Base-by-base conservation (phyloP, 2,113 vertebrate species). In the Carassius gibelio region DNA sequence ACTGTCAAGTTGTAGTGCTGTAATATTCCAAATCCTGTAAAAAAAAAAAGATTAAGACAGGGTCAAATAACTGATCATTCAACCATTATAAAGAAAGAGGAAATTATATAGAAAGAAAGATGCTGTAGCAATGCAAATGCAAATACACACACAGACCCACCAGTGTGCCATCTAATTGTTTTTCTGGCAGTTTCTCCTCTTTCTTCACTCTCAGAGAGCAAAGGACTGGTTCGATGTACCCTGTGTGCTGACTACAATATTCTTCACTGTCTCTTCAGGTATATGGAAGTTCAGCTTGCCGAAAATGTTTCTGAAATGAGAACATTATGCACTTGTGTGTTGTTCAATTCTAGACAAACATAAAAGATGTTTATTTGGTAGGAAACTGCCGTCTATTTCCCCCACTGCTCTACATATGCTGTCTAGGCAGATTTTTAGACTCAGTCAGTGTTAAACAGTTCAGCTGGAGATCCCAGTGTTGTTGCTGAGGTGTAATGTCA, bases 251-350 rank as follows among this genome's bases (percentile, higher is more conserved):
- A 92, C 83, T 19, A 89, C 90, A 61, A 96, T 94, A 89, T 85
- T 94, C 76, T 75, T 91, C 74, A 95, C 85, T 3, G 88, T 93
- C 0, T 92, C 92, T 75, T 94, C 95, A 0, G 93, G 90, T 85
- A 96, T 88, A 19, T 93, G 85, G 77, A 96, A 93, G 78, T 91
- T 90, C 64, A 96, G 85, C 90, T 94, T 96, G 88, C 89, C 91
- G 86, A 96, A 94, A 89, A 95, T 95, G 84, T 95, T 96, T 90
- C 96, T 94, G 69, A 80, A 83, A 69, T 50, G 6, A 55, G 36
- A 89, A 66, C 42, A 85, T 86, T 17, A 57, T 72, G 50, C 15
- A 14, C 2, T 59, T 9, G 57, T n/a, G 57, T 69, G 4, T 9
- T 69, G 7, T 9, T 59, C 7, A 69, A 19, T 36, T 69, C 7